Percentiles rank a stretch among this genome's conserved stretches.
Conservation (phyloP, 2,113 vertebrate species). For the Sinocyclocheilus maitianheensis region DNA sequence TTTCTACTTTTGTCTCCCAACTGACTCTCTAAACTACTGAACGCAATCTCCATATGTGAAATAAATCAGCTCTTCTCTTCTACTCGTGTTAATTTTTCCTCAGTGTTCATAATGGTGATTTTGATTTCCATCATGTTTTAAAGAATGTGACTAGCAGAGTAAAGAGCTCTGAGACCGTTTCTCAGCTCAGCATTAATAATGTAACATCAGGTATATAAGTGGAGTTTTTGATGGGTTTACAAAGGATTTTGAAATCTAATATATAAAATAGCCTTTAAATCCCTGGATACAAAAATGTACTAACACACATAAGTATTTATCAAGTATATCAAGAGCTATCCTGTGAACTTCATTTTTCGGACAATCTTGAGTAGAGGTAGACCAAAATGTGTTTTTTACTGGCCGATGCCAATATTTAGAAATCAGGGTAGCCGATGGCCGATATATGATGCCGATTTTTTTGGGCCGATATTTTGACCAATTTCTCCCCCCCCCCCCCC, state of each 20-base stretch:
- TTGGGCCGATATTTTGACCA: too few relatives aligned
- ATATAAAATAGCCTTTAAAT: not conserved
- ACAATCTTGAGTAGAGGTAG: too few relatives aligned
- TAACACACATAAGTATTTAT: not conserved
- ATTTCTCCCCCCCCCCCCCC: too few relatives aligned
- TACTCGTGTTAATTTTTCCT: not conserved
- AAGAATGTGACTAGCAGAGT: not conserved
- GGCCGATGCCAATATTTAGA: too few relatives aligned
- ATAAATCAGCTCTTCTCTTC: not conserved
- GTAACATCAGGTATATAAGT: not conserved
- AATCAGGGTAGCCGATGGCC: too few relatives aligned
- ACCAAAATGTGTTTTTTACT: too few relatives aligned
- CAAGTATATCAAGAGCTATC: not conserved
- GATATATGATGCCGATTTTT: too few relatives aligned
- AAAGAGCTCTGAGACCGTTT: not conserved
- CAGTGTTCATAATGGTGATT: not conserved
- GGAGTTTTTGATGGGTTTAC: not conserved
- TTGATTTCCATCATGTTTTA: not conserved
- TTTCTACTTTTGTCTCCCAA: not conserved
- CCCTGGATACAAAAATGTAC: not conserved
- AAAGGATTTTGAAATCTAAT: not conserved
- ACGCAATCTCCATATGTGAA: not conserved
- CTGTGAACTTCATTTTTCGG: not conserved
- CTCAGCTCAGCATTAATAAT: conserved; percentile 13
- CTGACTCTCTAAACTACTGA: not conserved